Percentiles rank a stretch among this genome's conserved stretches.
phyloP scores from a whole-genome alignment of 2,113 vertebrate species.

The Prietella phreatophila region DNA sequence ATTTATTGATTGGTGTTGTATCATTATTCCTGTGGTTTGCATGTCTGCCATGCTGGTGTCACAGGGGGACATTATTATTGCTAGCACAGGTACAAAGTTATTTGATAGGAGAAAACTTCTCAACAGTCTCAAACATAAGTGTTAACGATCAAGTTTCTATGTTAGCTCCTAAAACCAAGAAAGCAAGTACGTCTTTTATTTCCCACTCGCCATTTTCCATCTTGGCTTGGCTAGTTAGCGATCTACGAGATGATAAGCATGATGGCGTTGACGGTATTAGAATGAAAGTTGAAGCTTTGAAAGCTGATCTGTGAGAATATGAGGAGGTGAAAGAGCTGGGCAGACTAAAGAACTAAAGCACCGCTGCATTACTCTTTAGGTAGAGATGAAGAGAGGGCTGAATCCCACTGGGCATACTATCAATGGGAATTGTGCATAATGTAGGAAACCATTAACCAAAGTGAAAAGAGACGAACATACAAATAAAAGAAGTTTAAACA shows the following conservation, averaged over 20 bases:
- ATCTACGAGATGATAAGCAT: not conserved
- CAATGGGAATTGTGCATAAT: not conserved
- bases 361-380: not conserved
- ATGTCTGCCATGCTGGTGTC: not conserved
- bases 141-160: not conserved
- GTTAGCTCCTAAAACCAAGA: not conserved
- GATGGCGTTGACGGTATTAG: not conserved
- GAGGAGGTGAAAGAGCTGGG: not conserved
- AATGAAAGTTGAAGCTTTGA: not conserved
- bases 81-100: not conserved
- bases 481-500: not conserved
- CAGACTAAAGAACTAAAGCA: not conserved
- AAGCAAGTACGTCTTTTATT: not conserved
- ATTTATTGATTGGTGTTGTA: not conserved
- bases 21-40: not conserved
- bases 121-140: not conserved
- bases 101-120: not conserved
- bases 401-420: not conserved
- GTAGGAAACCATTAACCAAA: conserved; percentile 2
- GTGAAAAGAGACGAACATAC: not conserved
- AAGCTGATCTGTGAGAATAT: not conserved
- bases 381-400: not conserved
- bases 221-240: not conserved
- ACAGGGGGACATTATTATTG: not conserved
- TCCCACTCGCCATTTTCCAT: not conserved